Evolutionary conservation across 1,140 invertebrate species (phyloP).

Genomic region (Listronotus oregonensis): DNA sequence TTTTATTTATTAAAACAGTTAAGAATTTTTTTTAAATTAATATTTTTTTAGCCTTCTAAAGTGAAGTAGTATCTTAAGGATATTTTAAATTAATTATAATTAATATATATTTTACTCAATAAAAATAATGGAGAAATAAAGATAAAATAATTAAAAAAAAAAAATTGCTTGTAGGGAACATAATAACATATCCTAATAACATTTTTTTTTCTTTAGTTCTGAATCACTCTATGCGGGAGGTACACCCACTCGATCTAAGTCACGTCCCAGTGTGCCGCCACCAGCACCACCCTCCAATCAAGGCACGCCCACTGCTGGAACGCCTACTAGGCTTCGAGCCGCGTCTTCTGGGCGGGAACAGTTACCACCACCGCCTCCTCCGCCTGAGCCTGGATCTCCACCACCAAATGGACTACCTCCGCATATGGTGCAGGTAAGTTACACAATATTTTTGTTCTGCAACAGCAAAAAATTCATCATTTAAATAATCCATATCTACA

Average conservation of each 20-base stretch:
- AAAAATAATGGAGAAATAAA: too few species aligned
- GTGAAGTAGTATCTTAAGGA: too few species aligned
- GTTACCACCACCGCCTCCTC: slow-evolving; percentile 84
- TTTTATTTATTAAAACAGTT: too few species aligned
- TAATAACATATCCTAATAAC: background rate
- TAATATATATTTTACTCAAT: too few species aligned
- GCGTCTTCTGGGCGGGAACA: slow-evolving; percentile 72
- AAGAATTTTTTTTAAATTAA: too few species aligned
- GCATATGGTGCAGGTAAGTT: slow-evolving; percentile 49
- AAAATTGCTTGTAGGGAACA: background rate
- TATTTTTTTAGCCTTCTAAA: too few species aligned
- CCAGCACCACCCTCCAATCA: slow-evolving; percentile 81
- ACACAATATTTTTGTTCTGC: too few species aligned
- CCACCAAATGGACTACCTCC: slow-evolving; percentile 58
- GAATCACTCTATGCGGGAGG: slow-evolving; percentile 57
- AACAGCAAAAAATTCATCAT: too few species aligned
- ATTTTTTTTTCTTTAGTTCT: slow-evolving; percentile 39
- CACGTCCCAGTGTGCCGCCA: slow-evolving; percentile 81
- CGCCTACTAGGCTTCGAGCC: slow-evolving; percentile 70
- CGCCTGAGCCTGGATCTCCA: slow-evolving; percentile 66
- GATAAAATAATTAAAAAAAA: too few species aligned
- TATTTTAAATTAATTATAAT: too few species aligned
- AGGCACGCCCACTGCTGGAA: slow-evolving; percentile 72
- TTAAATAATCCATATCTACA: too few species aligned
- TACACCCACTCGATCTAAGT: slow-evolving; percentile 64